Percentiles rank a stretch among this genome's conserved stretches.
These are phyloP conservation scores for Troilus luridus DNA, from an alignment of 2,888 invertebrate genomes.

Conservation along the genomic window DNA sequence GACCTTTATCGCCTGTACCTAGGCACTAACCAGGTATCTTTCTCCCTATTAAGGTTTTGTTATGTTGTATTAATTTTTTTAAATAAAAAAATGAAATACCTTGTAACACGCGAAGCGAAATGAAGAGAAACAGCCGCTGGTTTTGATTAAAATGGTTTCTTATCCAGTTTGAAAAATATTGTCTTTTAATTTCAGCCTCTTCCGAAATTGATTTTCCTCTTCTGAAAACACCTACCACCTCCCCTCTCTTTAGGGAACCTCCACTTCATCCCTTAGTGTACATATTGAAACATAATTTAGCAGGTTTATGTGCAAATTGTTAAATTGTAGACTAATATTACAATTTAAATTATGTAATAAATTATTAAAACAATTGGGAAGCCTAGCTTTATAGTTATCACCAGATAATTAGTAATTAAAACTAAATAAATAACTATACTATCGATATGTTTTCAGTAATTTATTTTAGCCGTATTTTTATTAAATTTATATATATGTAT, in stretches of 20 bases:
- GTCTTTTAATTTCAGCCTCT: slow-evolving; percentile 51
- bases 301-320: not conserved
- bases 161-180: slow-evolving; percentile 48
- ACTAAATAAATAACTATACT: no score
- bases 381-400: no score
- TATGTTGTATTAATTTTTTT: not conserved
- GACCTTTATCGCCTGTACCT: not conserved
- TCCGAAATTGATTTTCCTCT: slow-evolving; percentile 50
- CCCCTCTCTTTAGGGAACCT: not conserved
- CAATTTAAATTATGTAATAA: no score
- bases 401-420: no score
- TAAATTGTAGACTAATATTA: not conserved
- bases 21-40: not conserved
- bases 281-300: not conserved
- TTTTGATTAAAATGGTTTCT: slow-evolving; percentile 53
- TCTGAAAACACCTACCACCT: slow-evolving; percentile 42
- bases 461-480: no score
- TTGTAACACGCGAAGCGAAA: slow-evolving; percentile 15
- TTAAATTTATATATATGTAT: no score
- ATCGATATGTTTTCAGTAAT: no score
- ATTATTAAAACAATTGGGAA: no score
- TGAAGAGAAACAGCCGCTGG: not conserved
- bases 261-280: not conserved
- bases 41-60: not conserved
- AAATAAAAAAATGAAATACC: not conserved